Evolutionary conservation across 2,888 invertebrate genomes (phyloP).

Genomic region (Pinctada fucata): DNA sequence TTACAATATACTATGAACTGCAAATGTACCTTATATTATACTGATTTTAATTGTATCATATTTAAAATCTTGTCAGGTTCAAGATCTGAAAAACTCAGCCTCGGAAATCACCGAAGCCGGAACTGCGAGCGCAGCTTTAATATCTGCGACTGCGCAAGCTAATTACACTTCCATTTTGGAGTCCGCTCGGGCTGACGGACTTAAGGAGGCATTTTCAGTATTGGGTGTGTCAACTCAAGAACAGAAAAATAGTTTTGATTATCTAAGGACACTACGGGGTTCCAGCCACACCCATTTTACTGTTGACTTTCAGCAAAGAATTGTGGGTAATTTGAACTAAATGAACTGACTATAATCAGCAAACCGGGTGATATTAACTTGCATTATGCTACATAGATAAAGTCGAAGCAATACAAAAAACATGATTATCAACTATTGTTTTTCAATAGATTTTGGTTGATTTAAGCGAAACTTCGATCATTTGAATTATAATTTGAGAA

Average conservation of each 20-base stretch:
- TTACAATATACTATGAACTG: too few species aligned
- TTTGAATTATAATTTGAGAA: too few species aligned
- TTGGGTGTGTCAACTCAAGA: conserved; percentile 57
- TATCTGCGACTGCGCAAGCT: conserved; percentile 52
- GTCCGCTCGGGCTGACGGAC: conserved; percentile 59
- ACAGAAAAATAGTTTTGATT: conserved; percentile 68
- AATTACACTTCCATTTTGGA: conserved; percentile 66
- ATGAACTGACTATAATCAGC: too few species aligned
- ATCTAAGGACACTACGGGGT: conserved; percentile 64
- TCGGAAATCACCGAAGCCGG: conserved; percentile 59
- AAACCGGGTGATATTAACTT: too few species aligned
- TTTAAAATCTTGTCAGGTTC: conserved; percentile 59
- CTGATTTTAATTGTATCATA: too few species aligned
- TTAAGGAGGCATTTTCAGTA: conserved; percentile 58
- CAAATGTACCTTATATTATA: too few species aligned
- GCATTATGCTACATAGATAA: too few species aligned
- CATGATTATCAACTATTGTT: too few species aligned
- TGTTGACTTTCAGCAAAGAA: conserved; percentile 68
- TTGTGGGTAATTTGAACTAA: conserved; percentile 49
- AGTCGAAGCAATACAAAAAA: too few species aligned
- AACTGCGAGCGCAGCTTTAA: conserved; percentile 51
- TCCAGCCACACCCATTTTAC: conserved; percentile 65
- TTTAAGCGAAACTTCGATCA: too few species aligned
- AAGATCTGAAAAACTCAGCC: conserved; percentile 60
- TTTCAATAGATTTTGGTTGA: too few species aligned